Percentiles rank a stretch among this genome's conserved stretches.
phyloP scores from a whole-genome alignment of 1,140 invertebrate genomes.

The Drosophila mauritiana region DNA sequence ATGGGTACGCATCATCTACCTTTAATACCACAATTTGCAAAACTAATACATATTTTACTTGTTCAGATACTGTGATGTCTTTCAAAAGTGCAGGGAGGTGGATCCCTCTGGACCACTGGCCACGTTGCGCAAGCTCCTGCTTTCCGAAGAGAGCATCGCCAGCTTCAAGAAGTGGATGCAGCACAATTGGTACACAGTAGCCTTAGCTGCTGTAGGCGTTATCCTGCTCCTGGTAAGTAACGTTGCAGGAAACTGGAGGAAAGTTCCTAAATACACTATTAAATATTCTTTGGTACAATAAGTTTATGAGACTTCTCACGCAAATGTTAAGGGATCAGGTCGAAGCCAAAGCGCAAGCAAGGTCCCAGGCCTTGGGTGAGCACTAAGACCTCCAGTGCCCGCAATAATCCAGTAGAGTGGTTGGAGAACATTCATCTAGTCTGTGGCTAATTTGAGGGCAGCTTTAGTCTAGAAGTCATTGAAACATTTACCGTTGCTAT shows the following conservation, averaged over 20 bases:
- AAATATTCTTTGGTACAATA: constrained; percentile 34
- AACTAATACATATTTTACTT: background rate
- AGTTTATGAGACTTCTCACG: constrained; percentile 74
- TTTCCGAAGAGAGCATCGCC: constrained; percentile 95
- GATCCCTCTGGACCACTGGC: constrained; percentile 97
- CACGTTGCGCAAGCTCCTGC: constrained; percentile 92
- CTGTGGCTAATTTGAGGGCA: constrained; percentile 33
- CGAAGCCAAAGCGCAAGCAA: constrained; percentile 59
- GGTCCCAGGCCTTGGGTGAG: constrained; percentile 55
- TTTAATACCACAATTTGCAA: background rate
- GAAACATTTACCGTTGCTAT: background rate
- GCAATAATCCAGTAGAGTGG: constrained; percentile 31
- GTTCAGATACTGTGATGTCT: constrained; percentile 97
- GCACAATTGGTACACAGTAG: constrained; percentile 93
- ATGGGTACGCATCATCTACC: constrained; percentile 87
- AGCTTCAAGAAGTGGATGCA: constrained; percentile 93
- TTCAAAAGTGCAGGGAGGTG: constrained; percentile 97
- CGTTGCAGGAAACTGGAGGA: too few species aligned
- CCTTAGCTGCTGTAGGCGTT: constrained; percentile 90
- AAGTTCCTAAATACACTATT: background rate
- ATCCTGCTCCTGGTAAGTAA: constrained; percentile 90
- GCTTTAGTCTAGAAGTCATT: constrained; percentile 21
- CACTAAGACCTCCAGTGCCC: constrained; percentile 30
- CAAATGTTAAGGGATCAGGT: constrained; percentile 79
- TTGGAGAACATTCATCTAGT: constrained; percentile 17